These are phyloP conservation scores for Tachysurus vachellii DNA, from an alignment of 2,113 vertebrate species.

Conservation along the genomic window DNA sequence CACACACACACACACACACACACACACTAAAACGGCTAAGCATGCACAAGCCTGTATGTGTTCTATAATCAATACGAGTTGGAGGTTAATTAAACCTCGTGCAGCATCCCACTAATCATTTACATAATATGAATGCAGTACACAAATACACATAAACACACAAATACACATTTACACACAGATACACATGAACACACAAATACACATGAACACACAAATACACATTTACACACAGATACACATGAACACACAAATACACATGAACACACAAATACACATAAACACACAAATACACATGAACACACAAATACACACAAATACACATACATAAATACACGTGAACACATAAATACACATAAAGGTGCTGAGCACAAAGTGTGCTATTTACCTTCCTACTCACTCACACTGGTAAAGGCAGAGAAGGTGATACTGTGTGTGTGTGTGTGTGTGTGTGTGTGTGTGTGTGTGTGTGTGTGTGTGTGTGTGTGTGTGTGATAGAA, in stretches of 20 bases:
- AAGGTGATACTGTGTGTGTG: neutral
- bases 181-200: too few relatives aligned
- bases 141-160: too few relatives aligned
- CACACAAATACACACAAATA: too few relatives aligned
- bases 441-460: neutral
- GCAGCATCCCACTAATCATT: slow-evolving; percentile 68
- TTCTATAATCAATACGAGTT: slow-evolving; percentile 71
- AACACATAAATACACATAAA: too few relatives aligned
- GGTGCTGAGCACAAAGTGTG: slow-evolving; percentile 64
- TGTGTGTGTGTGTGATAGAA: neutral
- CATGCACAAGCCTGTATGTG: slow-evolving; percentile 32
- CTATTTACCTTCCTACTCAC: slow-evolving; percentile 53
- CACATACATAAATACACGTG: too few relatives aligned
- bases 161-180: too few relatives aligned
- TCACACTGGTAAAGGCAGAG: neutral
- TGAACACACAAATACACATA: slow-evolving; percentile 54
- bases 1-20: slow-evolving; percentile 51
- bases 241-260: too few relatives aligned
- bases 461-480: neutral
- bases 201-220: too few relatives aligned
- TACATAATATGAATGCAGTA: slow-evolving; percentile 57
- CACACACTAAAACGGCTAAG: slow-evolving; percentile 40
- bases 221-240: too few relatives aligned
- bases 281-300: slow-evolving; percentile 44
- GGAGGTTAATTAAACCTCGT: slow-evolving; percentile 74